Conservation (phyloP, 2,113 vertebrate species). For the Pituophis catenifer region DNA sequence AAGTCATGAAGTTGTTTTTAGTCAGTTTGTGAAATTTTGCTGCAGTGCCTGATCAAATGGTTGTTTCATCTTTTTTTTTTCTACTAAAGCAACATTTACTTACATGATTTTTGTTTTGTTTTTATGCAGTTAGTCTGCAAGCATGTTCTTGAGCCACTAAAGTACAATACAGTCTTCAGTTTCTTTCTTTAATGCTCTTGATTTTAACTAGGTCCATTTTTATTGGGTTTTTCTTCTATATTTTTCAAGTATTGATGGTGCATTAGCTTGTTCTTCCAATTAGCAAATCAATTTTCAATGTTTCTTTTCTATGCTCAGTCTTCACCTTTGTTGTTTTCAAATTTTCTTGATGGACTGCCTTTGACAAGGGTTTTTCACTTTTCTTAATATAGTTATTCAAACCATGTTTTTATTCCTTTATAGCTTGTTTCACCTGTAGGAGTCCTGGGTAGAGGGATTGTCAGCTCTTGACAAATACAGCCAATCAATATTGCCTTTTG, state of each 20-base stretch:
- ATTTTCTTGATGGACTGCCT: neutral
- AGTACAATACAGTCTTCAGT: neutral
- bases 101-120: neutral
- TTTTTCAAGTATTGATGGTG: neutral
- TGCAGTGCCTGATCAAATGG: neutral
- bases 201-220: neutral
- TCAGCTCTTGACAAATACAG: neutral
- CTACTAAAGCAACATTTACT: neutral
- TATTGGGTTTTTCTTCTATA: neutral
- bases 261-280: neutral
- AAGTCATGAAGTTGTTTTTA: neutral
- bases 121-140: neutral
- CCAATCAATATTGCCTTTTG: neutral
- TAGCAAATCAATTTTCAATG: neutral
- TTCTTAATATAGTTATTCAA: neutral
- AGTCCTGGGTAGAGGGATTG: neutral
- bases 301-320: neutral
- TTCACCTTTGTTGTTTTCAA: neutral
- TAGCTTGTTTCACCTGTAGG: neutral
- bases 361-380: neutral
- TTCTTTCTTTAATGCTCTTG: neutral
- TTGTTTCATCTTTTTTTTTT: neutral
- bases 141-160: neutral
- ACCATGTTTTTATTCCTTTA: neutral
- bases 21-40: neutral